phyloP scores from a whole-genome alignment of 2,113 vertebrate species.

The Bubalus kerabau region DNA sequence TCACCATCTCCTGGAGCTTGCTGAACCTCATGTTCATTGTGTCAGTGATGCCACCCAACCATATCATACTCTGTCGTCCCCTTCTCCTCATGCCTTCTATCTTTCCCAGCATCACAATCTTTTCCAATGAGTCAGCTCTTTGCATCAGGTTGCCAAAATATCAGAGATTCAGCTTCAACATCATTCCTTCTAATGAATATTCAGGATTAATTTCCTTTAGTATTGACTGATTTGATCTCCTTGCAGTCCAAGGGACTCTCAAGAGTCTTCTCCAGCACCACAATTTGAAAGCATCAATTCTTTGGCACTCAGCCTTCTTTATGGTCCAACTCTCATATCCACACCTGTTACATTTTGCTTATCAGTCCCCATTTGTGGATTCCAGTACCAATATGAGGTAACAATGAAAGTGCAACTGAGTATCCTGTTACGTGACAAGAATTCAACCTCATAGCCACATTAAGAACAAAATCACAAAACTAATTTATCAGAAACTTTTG shows the following conservation, averaged over 20 bases:
- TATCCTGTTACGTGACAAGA: neutral
- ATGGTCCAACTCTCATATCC: neutral
- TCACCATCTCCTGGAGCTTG: accelerated
- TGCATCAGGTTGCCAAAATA: neutral
- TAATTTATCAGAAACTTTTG: neutral
- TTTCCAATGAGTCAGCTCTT: neutral
- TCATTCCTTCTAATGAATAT: neutral
- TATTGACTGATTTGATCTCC: neutral
- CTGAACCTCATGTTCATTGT: neutral
- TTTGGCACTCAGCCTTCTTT: neutral
- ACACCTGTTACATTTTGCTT: neutral
- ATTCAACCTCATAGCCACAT: neutral
- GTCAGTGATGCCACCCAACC: neutral
- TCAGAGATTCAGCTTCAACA: neutral
- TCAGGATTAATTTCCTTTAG: neutral
- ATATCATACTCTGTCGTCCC: neutral
- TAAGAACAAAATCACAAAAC: neutral
- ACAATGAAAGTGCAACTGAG: neutral
- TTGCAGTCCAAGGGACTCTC: neutral
- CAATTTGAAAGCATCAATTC: neutral
- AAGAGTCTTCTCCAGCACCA: neutral
- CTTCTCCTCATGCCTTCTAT: neutral
- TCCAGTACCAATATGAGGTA: neutral
- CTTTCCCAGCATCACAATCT: neutral
- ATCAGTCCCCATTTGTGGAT: neutral